phyloP scores from a whole-genome alignment of 1,140 invertebrate species.

The Acyrthosiphon pisum region DNA sequence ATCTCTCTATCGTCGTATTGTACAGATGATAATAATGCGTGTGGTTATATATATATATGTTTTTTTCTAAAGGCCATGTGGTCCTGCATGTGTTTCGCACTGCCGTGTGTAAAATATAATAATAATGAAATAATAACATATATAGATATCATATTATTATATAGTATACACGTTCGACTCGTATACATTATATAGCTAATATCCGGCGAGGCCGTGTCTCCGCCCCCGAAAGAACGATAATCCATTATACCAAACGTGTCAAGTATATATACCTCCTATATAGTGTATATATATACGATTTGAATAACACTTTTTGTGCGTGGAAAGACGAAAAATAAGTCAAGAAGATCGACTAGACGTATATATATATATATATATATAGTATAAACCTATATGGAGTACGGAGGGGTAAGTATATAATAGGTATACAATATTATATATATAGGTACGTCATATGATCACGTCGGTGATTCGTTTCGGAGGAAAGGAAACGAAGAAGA shows the following conservation, averaged over 20 bases:
- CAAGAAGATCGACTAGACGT: background rate
- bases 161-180: background rate
- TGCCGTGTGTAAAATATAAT: conserved; percentile 12
- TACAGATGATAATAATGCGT: background rate
- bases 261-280: background rate
- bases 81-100: conserved; percentile 25
- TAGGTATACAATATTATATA: background rate
- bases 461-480: background rate
- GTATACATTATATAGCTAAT: background rate
- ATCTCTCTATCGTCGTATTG: background rate
- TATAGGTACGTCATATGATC: background rate
- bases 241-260: background rate
- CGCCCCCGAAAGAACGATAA: background rate
- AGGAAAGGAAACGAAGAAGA: background rate
- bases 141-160: background rate
- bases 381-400: background rate
- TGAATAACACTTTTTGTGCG: background rate
- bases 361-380: too few species aligned
- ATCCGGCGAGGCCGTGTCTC: conserved; percentile 12
- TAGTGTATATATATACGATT: background rate
- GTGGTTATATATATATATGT: background rate
- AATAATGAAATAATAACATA: conserved; percentile 4
- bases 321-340: too few species aligned
- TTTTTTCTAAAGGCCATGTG: background rate
- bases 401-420: background rate